Evolutionary conservation across 2,113 vertebrate genomes (phyloP), one percentile per base, ranked within the genome.

Genomic region (Ptychochromis oligacanthus): DNA sequence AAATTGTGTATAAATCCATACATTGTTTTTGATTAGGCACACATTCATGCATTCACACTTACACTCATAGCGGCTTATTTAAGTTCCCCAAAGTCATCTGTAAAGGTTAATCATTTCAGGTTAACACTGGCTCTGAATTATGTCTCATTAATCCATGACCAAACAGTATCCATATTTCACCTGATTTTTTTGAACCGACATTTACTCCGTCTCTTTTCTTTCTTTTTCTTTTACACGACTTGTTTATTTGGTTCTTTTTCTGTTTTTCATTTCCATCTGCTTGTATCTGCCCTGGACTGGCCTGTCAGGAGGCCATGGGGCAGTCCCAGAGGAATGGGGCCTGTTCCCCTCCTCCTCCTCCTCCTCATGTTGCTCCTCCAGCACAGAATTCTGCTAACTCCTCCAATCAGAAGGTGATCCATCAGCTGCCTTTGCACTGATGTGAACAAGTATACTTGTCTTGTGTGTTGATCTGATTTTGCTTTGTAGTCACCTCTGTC

Each of bases 401-500:
- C 59, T 79, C 93, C 62, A 93, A 90, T 77, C 91, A 86, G 75
- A 94, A 94, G 93, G 93, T 94, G 93, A 93, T 80, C 80, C 79
- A 80, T 89, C 85, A 57, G 83, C 80, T 80, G 79, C 62, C 18
- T 56, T 34, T 57, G 79, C 70, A 31, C 84, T 87, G 82, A 78
- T 83, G 81, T 78, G 55, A 82, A 77, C 46, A 59, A 58, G 1
- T 74, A 26, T 60, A 57, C 18, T 65, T 14, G 12, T 38, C 12
- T 34, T 14, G 38, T 24, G 26, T 82, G 79, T n/a, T 70, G 55
- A 22, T 60, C 8, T 60, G 26, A 46, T 75, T 84, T 60, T 79
- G 57, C 56, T 65, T 20, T 88, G 67, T 61, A 17, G 78, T 64
- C 24, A 4, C 10, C 10, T 64, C 38, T 18, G 43, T 60, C n/a